These are phyloP conservation scores for Gopherus flavomarginatus DNA, from an alignment of 2,113 vertebrate genomes.

Conservation along the genomic window DNA sequence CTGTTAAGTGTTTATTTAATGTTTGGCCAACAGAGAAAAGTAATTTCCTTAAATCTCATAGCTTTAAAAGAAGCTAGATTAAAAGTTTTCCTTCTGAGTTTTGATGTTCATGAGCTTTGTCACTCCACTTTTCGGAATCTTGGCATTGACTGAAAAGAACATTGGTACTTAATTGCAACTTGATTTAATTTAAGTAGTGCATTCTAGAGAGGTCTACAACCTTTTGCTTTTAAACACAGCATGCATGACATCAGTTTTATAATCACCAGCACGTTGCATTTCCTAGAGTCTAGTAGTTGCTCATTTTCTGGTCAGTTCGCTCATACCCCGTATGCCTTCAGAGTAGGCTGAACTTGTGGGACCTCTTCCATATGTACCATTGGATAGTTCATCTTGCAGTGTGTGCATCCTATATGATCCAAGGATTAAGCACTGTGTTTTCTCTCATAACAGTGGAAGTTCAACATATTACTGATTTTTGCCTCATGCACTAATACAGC, in stretches of 20 bases:
- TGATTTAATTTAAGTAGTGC: background rate
- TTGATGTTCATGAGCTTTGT: background rate
- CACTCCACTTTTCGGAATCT: background rate
- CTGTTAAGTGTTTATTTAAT: background rate
- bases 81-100: background rate
- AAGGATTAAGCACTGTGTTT: background rate
- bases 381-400: background rate
- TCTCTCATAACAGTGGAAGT: background rate
- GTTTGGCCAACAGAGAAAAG: background rate
- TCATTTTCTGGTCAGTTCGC: background rate
- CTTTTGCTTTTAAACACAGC: background rate
- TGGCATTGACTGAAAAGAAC: background rate
- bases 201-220: background rate
- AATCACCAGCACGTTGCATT: background rate
- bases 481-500: background rate
- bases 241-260: background rate
- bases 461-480: background rate
- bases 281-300: background rate
- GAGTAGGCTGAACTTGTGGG: background rate
- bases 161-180: background rate
- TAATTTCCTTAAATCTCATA: background rate
- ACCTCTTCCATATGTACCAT: background rate
- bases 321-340: background rate
- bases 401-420: fast-evolving
- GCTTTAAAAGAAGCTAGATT: background rate